phyloP scores from a whole-genome alignment of 2,113 vertebrate species.

The Crypturellus undulatus region DNA sequence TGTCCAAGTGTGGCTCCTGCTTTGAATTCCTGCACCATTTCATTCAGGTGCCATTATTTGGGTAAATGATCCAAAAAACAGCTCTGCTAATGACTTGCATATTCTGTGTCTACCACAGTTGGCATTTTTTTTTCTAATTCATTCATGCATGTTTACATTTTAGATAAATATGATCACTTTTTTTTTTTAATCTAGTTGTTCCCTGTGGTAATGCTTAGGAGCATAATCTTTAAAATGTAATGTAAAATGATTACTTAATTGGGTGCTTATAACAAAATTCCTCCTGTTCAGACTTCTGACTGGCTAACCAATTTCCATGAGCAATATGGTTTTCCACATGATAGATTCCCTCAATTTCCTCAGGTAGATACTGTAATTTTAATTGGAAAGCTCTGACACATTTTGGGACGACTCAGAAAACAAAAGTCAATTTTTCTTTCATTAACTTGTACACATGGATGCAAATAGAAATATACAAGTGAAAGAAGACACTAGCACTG shows the following conservation, averaged over 20 bases:
- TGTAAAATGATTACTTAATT: slow-evolving; percentile 52
- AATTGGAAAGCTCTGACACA: slow-evolving; percentile 50
- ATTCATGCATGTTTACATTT: not conserved
- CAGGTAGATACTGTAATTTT: slow-evolving; percentile 47
- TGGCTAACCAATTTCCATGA: slow-evolving; percentile 52
- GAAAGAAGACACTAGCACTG: not conserved
- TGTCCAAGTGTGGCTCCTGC: not conserved
- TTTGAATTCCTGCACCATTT: not conserved
- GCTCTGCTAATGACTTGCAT: not conserved
- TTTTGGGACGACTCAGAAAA: slow-evolving; percentile 8
- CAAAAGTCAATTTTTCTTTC: slow-evolving; percentile 33
- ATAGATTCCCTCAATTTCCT: slow-evolving; percentile 36
- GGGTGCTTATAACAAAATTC: slow-evolving; percentile 32
- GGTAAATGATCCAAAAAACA: not conserved
- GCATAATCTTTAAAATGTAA: slow-evolving; percentile 46
- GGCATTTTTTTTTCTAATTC: not conserved
- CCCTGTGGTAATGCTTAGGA: slow-evolving; percentile 8
- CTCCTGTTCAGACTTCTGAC: slow-evolving; percentile 24
- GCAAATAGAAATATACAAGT: slow-evolving; percentile 19
- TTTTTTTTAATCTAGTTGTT: slow-evolving; percentile 20
- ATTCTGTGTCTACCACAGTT: not conserved
- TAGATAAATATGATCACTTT: not conserved
- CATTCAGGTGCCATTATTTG: not conserved
- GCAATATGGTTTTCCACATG: slow-evolving; percentile 46
- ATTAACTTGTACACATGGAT: not conserved